Conservation (phyloP, 2,888 invertebrate genomes). For the Tromatobia lineatoria region DNA sequence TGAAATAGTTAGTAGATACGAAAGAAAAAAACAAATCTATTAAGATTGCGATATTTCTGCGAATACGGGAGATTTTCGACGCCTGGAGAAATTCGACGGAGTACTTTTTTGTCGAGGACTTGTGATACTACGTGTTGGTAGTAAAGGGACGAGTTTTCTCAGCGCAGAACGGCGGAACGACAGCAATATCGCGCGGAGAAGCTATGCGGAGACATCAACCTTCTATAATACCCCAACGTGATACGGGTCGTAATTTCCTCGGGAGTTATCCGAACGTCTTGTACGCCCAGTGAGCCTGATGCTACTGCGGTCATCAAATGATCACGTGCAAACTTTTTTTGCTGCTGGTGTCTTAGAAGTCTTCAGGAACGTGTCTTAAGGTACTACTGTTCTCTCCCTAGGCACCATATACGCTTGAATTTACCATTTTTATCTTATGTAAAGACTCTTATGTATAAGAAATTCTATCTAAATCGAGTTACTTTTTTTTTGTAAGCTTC, state of each 20-base stretch:
- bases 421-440: constrained; percentile 19
- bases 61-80: constrained; percentile 8
- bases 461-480: background rate
- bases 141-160: constrained; percentile 14
- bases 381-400: constrained; percentile 16
- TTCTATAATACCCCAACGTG: constrained; percentile 28
- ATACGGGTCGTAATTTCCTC: constrained; percentile 59
- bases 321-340: constrained; percentile 21
- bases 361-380: constrained; percentile 17
- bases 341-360: constrained; percentile 30
- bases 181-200: constrained; percentile 1
- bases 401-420: background rate
- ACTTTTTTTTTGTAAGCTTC: background rate
- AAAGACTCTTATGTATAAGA: background rate
- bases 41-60: constrained; percentile 19
- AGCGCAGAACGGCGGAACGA: background rate
- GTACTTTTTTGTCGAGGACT: constrained; percentile 3
- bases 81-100: constrained; percentile 15
- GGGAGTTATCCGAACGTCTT: constrained; percentile 38
- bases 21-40: constrained; percentile 11
- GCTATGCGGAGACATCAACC: constrained; percentile 31
- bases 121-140: constrained; percentile 1
- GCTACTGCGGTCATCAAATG: constrained; percentile 31
- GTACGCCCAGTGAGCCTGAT: background rate
- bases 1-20: background rate